Base-by-base conservation (phyloP, 2,113 vertebrate genomes). In the Actinemys pallida region DNA sequence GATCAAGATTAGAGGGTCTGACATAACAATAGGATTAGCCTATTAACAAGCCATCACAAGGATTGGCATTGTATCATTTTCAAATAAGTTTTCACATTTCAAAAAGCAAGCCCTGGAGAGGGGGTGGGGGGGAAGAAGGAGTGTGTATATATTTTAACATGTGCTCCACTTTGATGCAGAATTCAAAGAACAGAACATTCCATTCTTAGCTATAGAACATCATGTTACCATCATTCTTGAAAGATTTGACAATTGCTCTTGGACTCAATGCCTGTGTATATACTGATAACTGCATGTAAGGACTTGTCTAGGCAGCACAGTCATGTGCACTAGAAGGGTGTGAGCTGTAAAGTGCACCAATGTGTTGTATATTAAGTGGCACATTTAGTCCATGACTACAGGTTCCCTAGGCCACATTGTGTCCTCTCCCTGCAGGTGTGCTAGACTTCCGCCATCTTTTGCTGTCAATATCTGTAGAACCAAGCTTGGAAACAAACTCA, bases 1-100 rank as follows among this genome's bases (percentile, higher is more conserved):
- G 96, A 94, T 87, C 88, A 65, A 35, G 85, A 93, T 95, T 81
- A 88, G 56, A 87, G 90, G 75, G 84, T 88, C 39, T 95, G 95
- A 94, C 82, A 45, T 25, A 10, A 90, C 27, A 69, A 78, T 84
- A 82, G 86, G 93, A 94, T 81, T 89, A 95, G 86, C 59, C 87
- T 88, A 83, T 93, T 95, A 95, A 72, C 19, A 75, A 94, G 78
- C 57, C 83, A 84, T 39, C 65, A 84, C 69, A 92, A 93, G 86
- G 79, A 89, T 88, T 69, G 86, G 84, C 45, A 24, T 75, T 62
- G 31, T 93, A 94, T 85, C 86, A 75, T 65, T 93, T 88, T 81
- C 78, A 88, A 91, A 85, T 49, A 53, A 57, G 83, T 90, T 93
- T 89, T 87, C 86, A 89, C 86, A 81, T 87, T 25, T 88, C 69